phyloP scores from a whole-genome alignment of 2,113 vertebrate species.

The Hipposideros armiger region DNA sequence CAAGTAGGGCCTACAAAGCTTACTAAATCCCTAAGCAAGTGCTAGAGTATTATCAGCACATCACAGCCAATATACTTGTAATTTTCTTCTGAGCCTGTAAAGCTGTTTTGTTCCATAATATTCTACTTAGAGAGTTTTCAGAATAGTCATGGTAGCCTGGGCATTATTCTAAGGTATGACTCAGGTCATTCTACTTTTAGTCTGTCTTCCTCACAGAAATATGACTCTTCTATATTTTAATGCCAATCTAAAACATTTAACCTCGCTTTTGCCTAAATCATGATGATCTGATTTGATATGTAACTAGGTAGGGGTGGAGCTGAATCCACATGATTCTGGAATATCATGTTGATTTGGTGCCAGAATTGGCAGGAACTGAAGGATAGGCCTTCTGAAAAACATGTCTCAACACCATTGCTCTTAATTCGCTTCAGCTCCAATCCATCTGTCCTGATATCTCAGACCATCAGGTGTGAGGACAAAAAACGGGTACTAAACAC shows the following conservation, averaged over 20 bases:
- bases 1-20: conserved; percentile 65
- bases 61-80: conserved; percentile 58
- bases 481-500: neutral
- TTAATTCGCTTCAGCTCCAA: neutral
- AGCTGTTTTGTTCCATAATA: conserved; percentile 63
- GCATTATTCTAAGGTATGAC: conserved; percentile 54
- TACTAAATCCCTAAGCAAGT: conserved; percentile 70
- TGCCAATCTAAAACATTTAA: conserved; percentile 50
- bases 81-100: conserved; percentile 75
- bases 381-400: neutral
- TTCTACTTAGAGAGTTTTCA: conserved; percentile 48
- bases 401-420: neutral
- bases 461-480: neutral
- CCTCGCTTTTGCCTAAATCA: conserved; percentile 35
- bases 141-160: neutral
- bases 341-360: neutral
- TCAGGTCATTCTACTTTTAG: neutral
- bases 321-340: neutral
- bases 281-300: neutral
- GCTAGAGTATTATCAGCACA: conserved; percentile 55
- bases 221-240: conserved; percentile 13
- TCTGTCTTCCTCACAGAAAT: conserved; percentile 37
- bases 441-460: neutral
- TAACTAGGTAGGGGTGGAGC: neutral
- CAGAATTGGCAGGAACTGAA: neutral